Conservation (phyloP, 2,888 invertebrate genomes). For the Lithophane socia region DNA sequence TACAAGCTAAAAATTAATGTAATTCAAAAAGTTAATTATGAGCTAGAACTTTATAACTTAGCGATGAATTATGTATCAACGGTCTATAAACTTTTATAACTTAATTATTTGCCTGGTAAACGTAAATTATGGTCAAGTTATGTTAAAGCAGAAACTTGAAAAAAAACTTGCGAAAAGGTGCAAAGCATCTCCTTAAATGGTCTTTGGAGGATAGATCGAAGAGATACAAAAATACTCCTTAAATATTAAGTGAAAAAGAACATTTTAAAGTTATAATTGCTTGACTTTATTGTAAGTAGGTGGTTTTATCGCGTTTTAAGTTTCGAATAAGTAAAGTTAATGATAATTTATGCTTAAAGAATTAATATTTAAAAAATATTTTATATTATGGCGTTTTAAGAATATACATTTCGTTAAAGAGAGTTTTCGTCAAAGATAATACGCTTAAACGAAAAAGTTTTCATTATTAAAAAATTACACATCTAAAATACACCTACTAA, state of each 20-base stretch:
- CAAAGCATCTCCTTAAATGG: slow-evolving; percentile 43
- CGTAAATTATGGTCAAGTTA: slow-evolving; percentile 40
- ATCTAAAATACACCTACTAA: too few relatives aligned
- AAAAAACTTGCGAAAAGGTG: slow-evolving; percentile 45
- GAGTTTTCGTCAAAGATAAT: not conserved
- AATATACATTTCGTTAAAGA: not conserved
- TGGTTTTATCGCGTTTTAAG: slow-evolving; percentile 30
- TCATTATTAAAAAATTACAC: not conserved
- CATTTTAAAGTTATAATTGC: slow-evolving; percentile 23
- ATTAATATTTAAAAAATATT: not conserved
- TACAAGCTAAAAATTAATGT: slow-evolving; percentile 7
- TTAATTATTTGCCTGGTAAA: slow-evolving; percentile 60
- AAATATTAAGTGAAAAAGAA: slow-evolving; percentile 25
- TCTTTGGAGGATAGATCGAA: slow-evolving; percentile 44
- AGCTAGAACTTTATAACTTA: slow-evolving; percentile 43
- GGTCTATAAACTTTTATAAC: slow-evolving; percentile 58
- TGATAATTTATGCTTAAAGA: slow-evolving; percentile 22
- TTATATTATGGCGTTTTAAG: not conserved
- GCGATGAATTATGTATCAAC: slow-evolving; percentile 53
- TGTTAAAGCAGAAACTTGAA: slow-evolving; percentile 40
- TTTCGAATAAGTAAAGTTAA: slow-evolving; percentile 15
- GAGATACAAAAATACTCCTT: slow-evolving; percentile 33
- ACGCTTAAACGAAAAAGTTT: too few relatives aligned
- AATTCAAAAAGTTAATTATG: slow-evolving; percentile 42
- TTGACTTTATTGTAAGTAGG: slow-evolving; percentile 15